Evolutionary conservation across 2,113 vertebrate genomes (phyloP), one percentile per base, ranked within the genome.

Genomic region (Anhinga rufa): DNA sequence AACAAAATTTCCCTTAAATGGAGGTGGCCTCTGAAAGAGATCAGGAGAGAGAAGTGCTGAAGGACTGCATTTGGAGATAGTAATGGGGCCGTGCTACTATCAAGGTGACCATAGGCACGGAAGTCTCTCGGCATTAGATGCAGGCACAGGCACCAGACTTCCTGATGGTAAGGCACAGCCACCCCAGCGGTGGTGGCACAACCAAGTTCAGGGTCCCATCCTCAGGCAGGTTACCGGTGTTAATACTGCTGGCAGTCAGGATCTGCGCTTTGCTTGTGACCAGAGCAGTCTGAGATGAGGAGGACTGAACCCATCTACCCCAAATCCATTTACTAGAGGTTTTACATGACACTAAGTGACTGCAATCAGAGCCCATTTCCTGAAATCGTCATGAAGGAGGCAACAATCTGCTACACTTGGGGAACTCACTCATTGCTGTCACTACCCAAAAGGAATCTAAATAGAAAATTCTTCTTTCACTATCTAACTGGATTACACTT

Each of bases 191-290:
- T 25, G n/a, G 38, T 51, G 44, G 48, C 66, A 58, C 25, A n/a
- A 1, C 38, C 0, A 2, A 82, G n/a, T 28, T 51, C 58, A 36
- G n/a, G 5, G 19, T 85, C 25, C 74, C 5, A 0, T 44, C 17
- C 60, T 85, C 66, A 49, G 51, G 71, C 70, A 38, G 26, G 40
- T 26, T 31, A 24, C 34, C 7, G 3, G 32, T 29, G 48, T 58
- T 46, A 54, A 12, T 17, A 25, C 17, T 64, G 38, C 26, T 64
- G 66, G 34, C 52, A 62, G 25, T 36, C 52, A 70, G 34, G 29
- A 51, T 62, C 48, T 61, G 36, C 9, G 6, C 44, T 93, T 74
- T 44, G 17, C 54, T 88, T 61, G 24, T 34, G 68, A 57, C 36
- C 36, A 40, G 4, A 80, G 52, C 0, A 3, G 17, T 28, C 36